These are phyloP conservation scores for Silurus lanzhouensis DNA, from an alignment of 2,797 vertebrate genomes.

Conservation along the genomic window DNA sequence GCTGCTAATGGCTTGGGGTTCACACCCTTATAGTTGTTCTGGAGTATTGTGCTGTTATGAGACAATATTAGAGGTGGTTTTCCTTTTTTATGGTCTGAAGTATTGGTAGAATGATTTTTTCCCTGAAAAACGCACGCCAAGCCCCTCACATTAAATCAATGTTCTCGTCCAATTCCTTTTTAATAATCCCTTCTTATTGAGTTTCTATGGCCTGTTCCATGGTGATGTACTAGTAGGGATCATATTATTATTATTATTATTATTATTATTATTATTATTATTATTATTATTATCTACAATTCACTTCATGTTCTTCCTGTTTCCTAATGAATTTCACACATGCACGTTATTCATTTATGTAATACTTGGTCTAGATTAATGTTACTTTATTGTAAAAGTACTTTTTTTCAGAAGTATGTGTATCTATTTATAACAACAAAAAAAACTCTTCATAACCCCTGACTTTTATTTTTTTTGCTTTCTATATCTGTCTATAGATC, in stretches of 20 bases:
- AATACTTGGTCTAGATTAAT: too few relatives aligned
- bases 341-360: too few relatives aligned
- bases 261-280: not conserved
- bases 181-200: not conserved
- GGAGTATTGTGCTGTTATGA: too few relatives aligned
- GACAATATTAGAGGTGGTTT: too few relatives aligned
- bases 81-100: too few relatives aligned
- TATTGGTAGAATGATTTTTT: too few relatives aligned
- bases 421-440: not conserved
- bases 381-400: not conserved
- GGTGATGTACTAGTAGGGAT: not conserved
- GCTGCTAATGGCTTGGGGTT: too few relatives aligned
- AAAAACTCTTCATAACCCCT: too few relatives aligned
- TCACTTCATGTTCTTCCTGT: not conserved
- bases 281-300: not conserved
- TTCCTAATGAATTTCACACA: not conserved
- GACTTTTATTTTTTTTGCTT: not conserved
- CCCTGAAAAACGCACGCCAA: too few relatives aligned
- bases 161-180: not conserved
- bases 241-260: too few relatives aligned
- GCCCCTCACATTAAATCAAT: too few relatives aligned
- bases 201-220: constrained; percentile 8
- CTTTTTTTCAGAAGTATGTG: not conserved
- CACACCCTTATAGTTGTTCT: too few relatives aligned
- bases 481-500: not conserved